Evolutionary conservation across 2,888 invertebrate species (phyloP), one percentile per base, ranked within the genome.

Genomic region (Leptarthrus brevirostris): DNA sequence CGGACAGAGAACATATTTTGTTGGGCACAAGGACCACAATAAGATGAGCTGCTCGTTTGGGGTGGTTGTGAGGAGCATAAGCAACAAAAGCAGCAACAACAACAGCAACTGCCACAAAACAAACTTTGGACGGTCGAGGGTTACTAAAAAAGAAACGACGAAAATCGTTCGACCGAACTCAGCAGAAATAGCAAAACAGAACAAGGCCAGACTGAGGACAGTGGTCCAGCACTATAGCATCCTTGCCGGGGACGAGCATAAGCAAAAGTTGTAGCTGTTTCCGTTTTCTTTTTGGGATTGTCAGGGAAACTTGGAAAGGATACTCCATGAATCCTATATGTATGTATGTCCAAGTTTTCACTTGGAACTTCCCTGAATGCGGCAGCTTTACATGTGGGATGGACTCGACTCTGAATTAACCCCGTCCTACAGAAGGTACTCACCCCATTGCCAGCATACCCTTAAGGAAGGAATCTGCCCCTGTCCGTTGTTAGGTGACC

Each of bases 401-500:
- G 49, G 16, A 73, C 52, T 20, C 36, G 16, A 52, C 61, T 53
- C 47, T 52, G 64, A 64, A 73, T 73, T 73, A 64, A 73, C 73
- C 73, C 64, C 73, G 49, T 53, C 24, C 73, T 14, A 44, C 40
- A 56, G 53, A 36, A n/a, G 10, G 6, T 8, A 47, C 54, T 47
- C 73, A 24, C 34, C 49, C 61, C 10, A 4, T 12, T 16, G 3
- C 4, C 58, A 58, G 24, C 30, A 14, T 52, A 52, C 73, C 64
- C 73, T 30, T 8, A 53, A 61, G 73, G 34, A 58, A 73, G 64
- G 73, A 61, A 73, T 64, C 58, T 73, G 52, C 73, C 44, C 61
- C 52, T 52, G 73, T 73, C 73, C 53, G 73, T 73, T 73, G 73
- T 64, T 73, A 73, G 64, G 73, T 73, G 73, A 73, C 73, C 73